Conservation (phyloP, 2,888 invertebrate genomes). For the Dasypolia templi region DNA sequence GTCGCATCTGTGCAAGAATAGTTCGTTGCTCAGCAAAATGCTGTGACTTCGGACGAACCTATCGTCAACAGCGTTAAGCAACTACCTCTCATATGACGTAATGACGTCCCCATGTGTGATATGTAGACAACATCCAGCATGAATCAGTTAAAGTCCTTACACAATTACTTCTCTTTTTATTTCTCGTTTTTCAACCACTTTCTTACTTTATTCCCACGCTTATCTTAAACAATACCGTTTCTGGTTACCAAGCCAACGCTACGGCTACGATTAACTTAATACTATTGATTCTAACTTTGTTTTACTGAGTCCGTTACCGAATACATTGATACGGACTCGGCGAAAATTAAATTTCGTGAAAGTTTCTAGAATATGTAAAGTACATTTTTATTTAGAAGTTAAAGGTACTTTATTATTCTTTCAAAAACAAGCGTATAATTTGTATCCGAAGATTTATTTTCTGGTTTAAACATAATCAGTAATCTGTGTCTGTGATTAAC, state of each 20-base stretch:
- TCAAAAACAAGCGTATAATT: not conserved
- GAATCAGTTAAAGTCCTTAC: not conserved
- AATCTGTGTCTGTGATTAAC: constrained; percentile 9
- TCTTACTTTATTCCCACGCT: not conserved
- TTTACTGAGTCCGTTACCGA: constrained; percentile 36
- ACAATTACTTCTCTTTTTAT: not conserved
- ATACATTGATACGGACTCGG: constrained; percentile 47
- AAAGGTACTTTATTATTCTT: constrained; percentile 6
- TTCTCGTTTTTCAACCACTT: not conserved
- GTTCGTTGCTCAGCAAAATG: too few relatives aligned
- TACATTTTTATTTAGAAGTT: constrained; percentile 21
- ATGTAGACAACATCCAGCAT: not conserved
- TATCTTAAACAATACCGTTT: not conserved
- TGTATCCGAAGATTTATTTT: constrained; percentile 5
- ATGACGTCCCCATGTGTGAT: too few relatives aligned
- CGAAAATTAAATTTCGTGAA: constrained; percentile 49
- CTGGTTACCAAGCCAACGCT: constrained; percentile 8
- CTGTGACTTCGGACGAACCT: too few relatives aligned
- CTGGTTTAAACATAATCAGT: not conserved
- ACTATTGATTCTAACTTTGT: constrained; percentile 45
- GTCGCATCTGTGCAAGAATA: too few relatives aligned
- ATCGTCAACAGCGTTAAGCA: too few relatives aligned
- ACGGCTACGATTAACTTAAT: constrained; percentile 33
- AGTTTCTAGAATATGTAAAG: constrained; percentile 31
- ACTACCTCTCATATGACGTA: too few relatives aligned